Evolutionary conservation across 2,797 vertebrate species (phyloP).

Genomic region (Pseudotriccus pelzelni): DNA sequence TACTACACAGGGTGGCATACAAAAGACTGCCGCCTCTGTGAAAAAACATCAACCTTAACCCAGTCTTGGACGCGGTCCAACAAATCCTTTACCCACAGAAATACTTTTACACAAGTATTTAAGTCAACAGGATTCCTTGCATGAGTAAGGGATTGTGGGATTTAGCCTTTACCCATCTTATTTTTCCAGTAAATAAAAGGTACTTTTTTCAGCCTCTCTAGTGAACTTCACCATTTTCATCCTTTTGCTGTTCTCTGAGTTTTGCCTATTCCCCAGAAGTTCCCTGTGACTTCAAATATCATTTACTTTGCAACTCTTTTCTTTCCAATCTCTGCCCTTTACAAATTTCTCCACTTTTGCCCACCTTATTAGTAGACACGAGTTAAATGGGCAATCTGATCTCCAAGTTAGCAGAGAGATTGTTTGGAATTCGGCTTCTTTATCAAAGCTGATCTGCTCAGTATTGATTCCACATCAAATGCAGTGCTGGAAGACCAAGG

Average conservation of each 20-base stretch:
- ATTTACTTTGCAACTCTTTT: not conserved
- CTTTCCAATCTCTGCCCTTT: not conserved
- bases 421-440: slow-evolving; percentile 1
- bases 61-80: not conserved
- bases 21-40: not conserved
- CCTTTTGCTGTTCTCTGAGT: not conserved
- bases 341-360: not conserved
- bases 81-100: slow-evolving; percentile 36
- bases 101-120: slow-evolving; percentile 27
- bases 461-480: not conserved
- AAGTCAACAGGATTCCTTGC: slow-evolving; percentile 41
- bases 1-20: not conserved
- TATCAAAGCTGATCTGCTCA: not conserved
- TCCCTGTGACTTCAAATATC: not conserved
- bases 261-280: not conserved
- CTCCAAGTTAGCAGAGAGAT: not conserved
- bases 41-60: slow-evolving; percentile 33
- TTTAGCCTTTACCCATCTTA: slow-evolving; percentile 24
- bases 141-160: slow-evolving; percentile 26
- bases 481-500: not conserved
- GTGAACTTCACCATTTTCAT: not conserved
- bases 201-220: not conserved
- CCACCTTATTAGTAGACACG: not conserved
- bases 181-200: slow-evolving; percentile 26
- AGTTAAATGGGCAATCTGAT: not conserved